Base-by-base conservation (phyloP, 35 echinoderm and acorn worm genomes). In the Ophioderma brevispina region DNA sequence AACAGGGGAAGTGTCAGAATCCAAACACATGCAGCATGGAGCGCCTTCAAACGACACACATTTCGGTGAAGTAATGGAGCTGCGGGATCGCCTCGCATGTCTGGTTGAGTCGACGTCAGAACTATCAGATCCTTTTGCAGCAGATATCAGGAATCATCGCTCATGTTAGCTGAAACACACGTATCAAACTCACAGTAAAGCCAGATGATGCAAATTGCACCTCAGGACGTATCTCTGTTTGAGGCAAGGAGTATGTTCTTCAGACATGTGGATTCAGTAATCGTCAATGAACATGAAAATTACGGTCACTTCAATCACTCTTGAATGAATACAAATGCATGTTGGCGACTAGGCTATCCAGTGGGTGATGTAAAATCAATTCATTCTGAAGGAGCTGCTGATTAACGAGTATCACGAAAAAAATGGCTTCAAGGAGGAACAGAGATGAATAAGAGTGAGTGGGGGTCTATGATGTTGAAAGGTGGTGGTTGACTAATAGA, bases 91-190 rank as follows among this genome's bases (percentile, higher is more conserved):
- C 18, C 56, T 86, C 25, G 21, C 63, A 76, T n/a, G 55, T 8
- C 6, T 86, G 11, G 35, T 77, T 31, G 55, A 78, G 84, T 77
- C 84, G 13, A 86, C 84, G 23, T 86, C 84, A 78, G n/a, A n/a
- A n/a, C 55, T 86, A 4, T 6, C 84, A 37, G 55, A 76, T 86
- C 10, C 34, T 13, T 59, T n/a, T n/a, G n/a, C n/a, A n/a, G n/a
- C n/a, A n/a, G 63, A 86, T 38, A 77, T 86, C n/a, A 86, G 33
- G 84, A 77, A 86, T 34, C 84, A 86, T 31, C 84, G 36, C 36
- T 11, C 84, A 8, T 86, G 84, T 34, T 86, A 19, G 55, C 55
- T 32, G 32, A 86, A 76, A 34, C 36, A n/a, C n/a, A 78, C 56
- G 35, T 86, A 15, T 11, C 6, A 10, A 10, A 78, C 84, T 4